Base-by-base conservation (phyloP, 2,797 vertebrate species). In the Brachyrhaphis roseni region DNA sequence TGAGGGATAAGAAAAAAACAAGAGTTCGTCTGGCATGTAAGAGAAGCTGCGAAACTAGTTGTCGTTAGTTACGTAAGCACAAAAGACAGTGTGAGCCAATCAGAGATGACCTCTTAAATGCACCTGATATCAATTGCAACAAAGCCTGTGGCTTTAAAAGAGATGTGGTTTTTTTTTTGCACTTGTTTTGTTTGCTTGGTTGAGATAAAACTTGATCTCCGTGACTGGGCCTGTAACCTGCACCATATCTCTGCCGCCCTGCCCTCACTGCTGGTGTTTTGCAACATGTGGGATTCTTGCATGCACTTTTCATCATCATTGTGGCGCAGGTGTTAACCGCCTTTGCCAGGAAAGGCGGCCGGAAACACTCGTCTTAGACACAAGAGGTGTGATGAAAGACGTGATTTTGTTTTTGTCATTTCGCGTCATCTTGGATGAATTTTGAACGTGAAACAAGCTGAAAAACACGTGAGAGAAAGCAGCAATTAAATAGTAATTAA, bases 1-100 rank as follows among this genome's bases (percentile, higher is more conserved):
- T 84, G 88, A 86, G 82, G 87, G 84, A 80, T 73, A 87, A 88
- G 76, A 76, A 87, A 75, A 76, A 86, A 55, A 55, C 51, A 20
- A 47, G 45, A 68, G 28, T 73, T 62, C 41, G 53, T 75, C 47
- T 46, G n/a, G 57, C 74, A 75, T 75, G 59, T 45, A 41, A 72
- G 75, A 78, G 76, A 78, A 75, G 62, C 72, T 55, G 34, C 82
- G 49, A 15, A 70, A 66, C 23, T n/a, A 59, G 20, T 75, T 80
- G 74, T 75, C 82, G 80, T 13, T 45, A 31, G 57, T 57, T 75
- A 36, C 66, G 72, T 59, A 59, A 13, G 0, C 41, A 0, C 64
- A 23, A 41, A 45, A 64, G 34, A 26, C 12, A 5, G 23, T 26
- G 15, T 71, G 34, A 81, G 46, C 47, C 74, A 80, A 53, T 83